phyloP scores from a whole-genome alignment of 2,888 invertebrate genomes.

The Trichopoda pennipes region DNA sequence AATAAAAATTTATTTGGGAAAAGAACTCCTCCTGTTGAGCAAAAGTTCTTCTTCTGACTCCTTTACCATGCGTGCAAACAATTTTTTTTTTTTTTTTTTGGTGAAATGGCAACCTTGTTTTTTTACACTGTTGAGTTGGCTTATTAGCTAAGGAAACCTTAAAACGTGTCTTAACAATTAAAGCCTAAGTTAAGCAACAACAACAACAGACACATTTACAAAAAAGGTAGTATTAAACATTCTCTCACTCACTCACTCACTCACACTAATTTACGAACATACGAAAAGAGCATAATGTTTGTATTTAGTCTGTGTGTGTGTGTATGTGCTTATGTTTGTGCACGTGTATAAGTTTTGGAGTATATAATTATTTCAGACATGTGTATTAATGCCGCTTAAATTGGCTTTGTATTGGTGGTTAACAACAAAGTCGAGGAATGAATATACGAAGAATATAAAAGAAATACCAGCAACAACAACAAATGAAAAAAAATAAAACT shows the following conservation, averaged over 20 bases:
- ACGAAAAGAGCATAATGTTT: conserved; percentile 13
- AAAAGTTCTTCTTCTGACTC: too few relatives aligned
- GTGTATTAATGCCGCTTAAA: conserved; percentile 49
- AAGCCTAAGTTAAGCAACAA: conserved; percentile 61
- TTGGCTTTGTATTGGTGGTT: conserved; percentile 47
- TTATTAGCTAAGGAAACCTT: conserved; percentile 65
- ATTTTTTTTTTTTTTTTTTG: too few relatives aligned
- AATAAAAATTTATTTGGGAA: too few relatives aligned
- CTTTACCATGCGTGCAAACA: background rate
- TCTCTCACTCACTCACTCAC: conserved; percentile 26
- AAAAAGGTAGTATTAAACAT: conserved; percentile 15
- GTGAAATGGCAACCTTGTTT: conserved; percentile 42
- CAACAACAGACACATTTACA: conserved; percentile 25
- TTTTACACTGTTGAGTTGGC: conserved; percentile 58
- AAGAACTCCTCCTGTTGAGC: too few relatives aligned
- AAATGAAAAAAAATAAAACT: background rate
- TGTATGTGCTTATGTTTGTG: too few relatives aligned
- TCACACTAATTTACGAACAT: conserved; percentile 1
- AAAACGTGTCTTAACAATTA: conserved; percentile 66
- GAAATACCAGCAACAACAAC: conserved; percentile 49
- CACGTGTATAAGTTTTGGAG: too few relatives aligned
- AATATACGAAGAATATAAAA: conserved; percentile 56
- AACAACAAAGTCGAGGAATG: conserved; percentile 47
- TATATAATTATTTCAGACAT: conserved; percentile 22
- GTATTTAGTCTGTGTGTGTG: background rate